Percentiles rank a stretch among this genome's conserved stretches.
These are phyloP conservation scores for Poeciliopsis gracilis DNA, from an alignment of 2,797 vertebrate genomes.

Conservation along the genomic window DNA sequence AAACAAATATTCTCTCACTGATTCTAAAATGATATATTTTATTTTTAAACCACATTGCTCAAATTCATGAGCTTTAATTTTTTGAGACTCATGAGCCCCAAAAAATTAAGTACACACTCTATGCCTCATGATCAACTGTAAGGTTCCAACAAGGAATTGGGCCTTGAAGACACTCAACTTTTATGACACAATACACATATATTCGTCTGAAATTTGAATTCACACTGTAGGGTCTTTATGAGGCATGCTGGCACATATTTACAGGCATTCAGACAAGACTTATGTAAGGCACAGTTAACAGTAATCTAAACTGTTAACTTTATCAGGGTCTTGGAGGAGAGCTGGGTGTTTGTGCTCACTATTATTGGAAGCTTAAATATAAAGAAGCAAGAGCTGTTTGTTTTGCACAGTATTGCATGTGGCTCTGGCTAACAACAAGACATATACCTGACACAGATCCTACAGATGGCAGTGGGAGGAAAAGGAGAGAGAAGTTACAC, in stretches of 20 bases:
- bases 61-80: not conserved
- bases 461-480: conserved; percentile 81
- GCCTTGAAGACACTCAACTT: not conserved
- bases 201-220: not conserved
- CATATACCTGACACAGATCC: conserved; percentile 93
- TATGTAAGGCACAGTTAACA: not conserved
- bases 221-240: not conserved
- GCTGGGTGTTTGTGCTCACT: not conserved
- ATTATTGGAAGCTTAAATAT: not conserved
- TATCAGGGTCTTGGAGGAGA: too few relatives aligned
- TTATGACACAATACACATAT: not conserved
- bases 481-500: conserved; percentile 68
- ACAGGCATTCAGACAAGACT: not conserved
- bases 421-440: conserved; percentile 32
- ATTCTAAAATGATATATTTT: not conserved
- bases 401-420: conserved; percentile 4
- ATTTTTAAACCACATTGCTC: not conserved
- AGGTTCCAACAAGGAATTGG: not conserved
- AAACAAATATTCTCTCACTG: too few relatives aligned
- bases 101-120: not conserved
- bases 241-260: not conserved
- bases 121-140: not conserved
- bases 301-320: not conserved
- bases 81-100: not conserved
- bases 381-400: not conserved